Evolutionary conservation across 2,797 vertebrate genomes (phyloP).

Genomic region (Meda fulgida): DNA sequence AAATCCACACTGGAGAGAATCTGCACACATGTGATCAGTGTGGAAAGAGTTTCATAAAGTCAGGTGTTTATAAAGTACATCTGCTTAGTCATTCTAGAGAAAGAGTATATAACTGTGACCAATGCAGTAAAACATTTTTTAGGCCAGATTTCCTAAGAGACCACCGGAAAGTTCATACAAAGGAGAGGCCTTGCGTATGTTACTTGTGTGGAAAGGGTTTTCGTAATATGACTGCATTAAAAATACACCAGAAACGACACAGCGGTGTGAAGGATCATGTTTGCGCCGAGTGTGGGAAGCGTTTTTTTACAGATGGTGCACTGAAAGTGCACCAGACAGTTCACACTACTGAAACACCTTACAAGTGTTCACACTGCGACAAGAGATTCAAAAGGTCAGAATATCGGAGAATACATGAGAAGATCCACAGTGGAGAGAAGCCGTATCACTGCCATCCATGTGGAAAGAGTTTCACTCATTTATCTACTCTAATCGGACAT

Average conservation of each 20-base stretch:
- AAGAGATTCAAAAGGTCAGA: not conserved
- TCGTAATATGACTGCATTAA: not conserved
- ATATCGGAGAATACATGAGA: constrained; percentile 4
- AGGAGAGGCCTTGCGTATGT: not conserved
- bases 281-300: not conserved
- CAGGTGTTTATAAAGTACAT: constrained; percentile 3
- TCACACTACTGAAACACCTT: not conserved
- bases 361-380: not conserved
- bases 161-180: not conserved
- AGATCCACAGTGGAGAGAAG: constrained; percentile 10
- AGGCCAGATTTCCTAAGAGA: not conserved
- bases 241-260: constrained; percentile 17
- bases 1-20: constrained; percentile 5
- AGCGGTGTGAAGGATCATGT: constrained; percentile 3
- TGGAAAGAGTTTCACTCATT: constrained; percentile 2
- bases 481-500: not conserved
- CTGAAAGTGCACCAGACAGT: not conserved
- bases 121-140: not conserved
- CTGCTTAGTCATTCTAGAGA: constrained; percentile 10
- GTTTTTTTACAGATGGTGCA: not conserved
- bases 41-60: not conserved
- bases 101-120: not conserved
- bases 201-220: constrained; percentile 1
- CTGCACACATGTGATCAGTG: not conserved
- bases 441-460: not conserved